A percentile compares a stretch with the other conserved stretches of the same genome.
These are phyloP conservation scores for Corynorhinus townsendii DNA, from an alignment of 2,113 vertebrate genomes.

Conservation along the genomic window DNA sequence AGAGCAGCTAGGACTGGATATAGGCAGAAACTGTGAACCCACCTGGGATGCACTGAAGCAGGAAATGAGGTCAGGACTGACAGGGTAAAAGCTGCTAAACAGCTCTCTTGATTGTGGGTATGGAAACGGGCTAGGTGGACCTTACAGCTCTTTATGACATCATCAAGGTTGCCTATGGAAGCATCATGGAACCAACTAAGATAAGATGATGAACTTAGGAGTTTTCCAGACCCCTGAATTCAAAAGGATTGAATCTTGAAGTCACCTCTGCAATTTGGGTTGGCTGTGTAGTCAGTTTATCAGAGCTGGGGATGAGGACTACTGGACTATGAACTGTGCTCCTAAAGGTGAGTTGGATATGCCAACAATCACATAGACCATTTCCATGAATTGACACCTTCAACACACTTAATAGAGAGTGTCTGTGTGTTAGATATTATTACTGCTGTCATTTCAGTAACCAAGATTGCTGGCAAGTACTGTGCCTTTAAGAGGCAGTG, in stretches of 20 bases:
- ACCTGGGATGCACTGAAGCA: not conserved
- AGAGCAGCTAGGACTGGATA: not conserved
- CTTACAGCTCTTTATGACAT: not conserved
- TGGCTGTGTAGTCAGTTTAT: not conserved
- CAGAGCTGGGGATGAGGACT: not conserved
- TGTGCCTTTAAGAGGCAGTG: not conserved
- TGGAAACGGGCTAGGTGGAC: not conserved
- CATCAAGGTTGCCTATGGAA: not conserved
- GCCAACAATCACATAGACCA: not conserved
- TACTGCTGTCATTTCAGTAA: not conserved
- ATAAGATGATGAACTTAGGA: not conserved
- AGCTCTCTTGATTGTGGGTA: not conserved
- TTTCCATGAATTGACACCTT: not conserved
- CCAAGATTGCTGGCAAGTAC: not conserved
- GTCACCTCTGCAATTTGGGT: not conserved
- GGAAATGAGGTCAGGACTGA: not conserved
- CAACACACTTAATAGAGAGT: not conserved
- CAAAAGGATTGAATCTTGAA: not conserved
- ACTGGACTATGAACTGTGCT: not conserved
- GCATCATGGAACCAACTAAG: not conserved
- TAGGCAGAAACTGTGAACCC: not conserved
- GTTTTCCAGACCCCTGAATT: not conserved
- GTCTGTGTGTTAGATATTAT: not conserved
- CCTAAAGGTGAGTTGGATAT: not conserved
- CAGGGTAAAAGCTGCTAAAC: not conserved